A percentile compares a stretch with the other conserved stretches of the same genome.
Evolutionary conservation across 2,113 vertebrate genomes (phyloP).

Genomic region (Chaetodon trifascialis): DNA sequence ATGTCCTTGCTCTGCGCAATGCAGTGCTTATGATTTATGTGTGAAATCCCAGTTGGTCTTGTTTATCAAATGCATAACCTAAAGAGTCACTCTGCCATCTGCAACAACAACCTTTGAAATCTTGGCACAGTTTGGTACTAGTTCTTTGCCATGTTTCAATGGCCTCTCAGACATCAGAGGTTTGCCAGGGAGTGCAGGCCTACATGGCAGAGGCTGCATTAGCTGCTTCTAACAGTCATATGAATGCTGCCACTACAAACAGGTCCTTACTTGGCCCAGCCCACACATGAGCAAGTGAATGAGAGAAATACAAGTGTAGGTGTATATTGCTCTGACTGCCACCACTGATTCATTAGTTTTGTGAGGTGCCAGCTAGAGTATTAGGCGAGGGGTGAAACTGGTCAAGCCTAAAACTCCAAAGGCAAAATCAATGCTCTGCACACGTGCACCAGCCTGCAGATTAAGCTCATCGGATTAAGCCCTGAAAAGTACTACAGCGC

Average conservation of each 20-base stretch:
- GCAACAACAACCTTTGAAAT: constrained; percentile 17
- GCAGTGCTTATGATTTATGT: neutral
- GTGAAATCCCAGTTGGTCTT: neutral
- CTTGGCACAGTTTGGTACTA: neutral
- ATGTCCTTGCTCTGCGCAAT: no score
- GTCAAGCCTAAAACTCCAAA: constrained; percentile 30
- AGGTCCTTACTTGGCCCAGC: constrained; percentile 47
- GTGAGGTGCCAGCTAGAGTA: constrained; percentile 6
- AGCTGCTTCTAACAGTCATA: constrained; percentile 37
- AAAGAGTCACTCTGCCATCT: neutral
- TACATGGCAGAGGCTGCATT: constrained; percentile 8
- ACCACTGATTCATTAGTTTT: constrained; percentile 51
- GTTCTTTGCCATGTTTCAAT: neutral
- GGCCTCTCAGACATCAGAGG: neutral
- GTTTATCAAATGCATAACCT: neutral
- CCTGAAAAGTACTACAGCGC: constrained; percentile 55
- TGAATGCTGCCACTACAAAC: constrained; percentile 48
- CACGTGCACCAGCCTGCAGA: constrained; percentile 47
- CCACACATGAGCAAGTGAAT: constrained; percentile 56
- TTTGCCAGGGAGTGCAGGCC: constrained; percentile 11
- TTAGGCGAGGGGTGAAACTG: constrained; percentile 46
- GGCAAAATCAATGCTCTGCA: constrained; percentile 24
- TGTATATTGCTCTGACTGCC: constrained; percentile 24
- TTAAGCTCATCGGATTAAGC: constrained; percentile 74
- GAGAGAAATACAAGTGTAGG: constrained; percentile 42